Conservation (phyloP, 2,113 vertebrate genomes). For the Carassius carassius region DNA sequence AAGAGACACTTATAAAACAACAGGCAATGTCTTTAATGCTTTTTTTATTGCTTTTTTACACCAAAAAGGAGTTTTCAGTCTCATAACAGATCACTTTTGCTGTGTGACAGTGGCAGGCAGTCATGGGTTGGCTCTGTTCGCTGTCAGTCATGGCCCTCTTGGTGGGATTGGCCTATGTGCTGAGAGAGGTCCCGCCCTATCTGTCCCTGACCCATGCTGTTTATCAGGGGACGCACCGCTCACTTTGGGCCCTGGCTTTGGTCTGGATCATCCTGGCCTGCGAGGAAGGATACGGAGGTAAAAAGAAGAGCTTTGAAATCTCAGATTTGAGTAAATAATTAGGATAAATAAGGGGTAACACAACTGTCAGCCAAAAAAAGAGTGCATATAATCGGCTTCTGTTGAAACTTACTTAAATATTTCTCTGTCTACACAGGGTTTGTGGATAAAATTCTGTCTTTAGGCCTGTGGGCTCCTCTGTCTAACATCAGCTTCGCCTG, state of each 20-base stretch:
- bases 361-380: background rate
- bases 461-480: conserved; percentile 74
- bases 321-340: background rate
- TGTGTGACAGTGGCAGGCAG: conserved; percentile 72
- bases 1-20: conserved; percentile 68
- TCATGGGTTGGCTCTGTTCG: conserved; percentile 75
- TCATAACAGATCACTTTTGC: background rate
- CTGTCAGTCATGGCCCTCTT: conserved; percentile 71
- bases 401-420: conserved; percentile 10
- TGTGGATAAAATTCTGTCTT: conserved; percentile 74
- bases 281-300: conserved; percentile 83
- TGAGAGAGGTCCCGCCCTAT: conserved; percentile 68
- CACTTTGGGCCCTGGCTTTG: conserved; percentile 77
- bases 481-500: conserved; percentile 84
- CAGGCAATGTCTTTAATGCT: conserved; percentile 67
- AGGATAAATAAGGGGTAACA: background rate
- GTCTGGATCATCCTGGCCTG: conserved; percentile 82
- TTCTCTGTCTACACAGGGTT: conserved; percentile 65
- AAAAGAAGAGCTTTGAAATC: background rate
- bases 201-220: conserved; percentile 66
- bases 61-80: background rate
- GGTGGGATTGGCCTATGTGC: conserved; percentile 70
- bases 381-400: background rate
- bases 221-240: conserved; percentile 83
- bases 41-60: background rate